phyloP scores from a whole-genome alignment of 1,140 invertebrate genomes.

The Drosophila cardini region DNA sequence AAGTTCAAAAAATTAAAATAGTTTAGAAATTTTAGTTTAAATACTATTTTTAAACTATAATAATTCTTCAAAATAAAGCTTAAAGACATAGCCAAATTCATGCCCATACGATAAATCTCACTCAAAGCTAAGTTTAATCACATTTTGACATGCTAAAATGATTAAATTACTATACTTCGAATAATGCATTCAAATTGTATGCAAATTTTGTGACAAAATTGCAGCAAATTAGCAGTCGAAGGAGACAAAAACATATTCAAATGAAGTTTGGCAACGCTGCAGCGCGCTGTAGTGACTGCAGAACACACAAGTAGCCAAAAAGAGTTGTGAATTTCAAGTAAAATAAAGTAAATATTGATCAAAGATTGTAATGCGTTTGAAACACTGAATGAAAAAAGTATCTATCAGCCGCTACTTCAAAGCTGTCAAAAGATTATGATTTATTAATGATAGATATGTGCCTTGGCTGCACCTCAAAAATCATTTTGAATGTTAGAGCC shows the following conservation, averaged over 20 bases:
- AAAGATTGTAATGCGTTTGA: slow-evolving; percentile 20
- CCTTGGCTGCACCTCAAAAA: slow-evolving; percentile 40
- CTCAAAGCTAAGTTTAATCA: not conserved
- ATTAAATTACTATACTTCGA: not conserved
- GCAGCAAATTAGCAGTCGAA: slow-evolving; percentile 19
- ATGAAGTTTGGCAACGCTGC: slow-evolving; percentile 1
- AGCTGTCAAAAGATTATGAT: slow-evolving; percentile 40
- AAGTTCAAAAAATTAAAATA: too few species aligned
- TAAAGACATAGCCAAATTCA: not conserved
- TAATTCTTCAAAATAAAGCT: not conserved
- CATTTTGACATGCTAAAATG: slow-evolving; percentile 5
- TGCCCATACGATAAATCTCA: too few species aligned
- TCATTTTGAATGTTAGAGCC: slow-evolving; percentile 17
- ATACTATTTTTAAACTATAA: too few species aligned
- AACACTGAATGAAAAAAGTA: slow-evolving; percentile 9
- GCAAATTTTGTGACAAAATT: slow-evolving; percentile 39
- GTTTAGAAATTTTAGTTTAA: too few species aligned
- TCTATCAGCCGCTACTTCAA: slow-evolving; percentile 25
- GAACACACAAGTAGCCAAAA: slow-evolving; percentile 29
- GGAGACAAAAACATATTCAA: not conserved
- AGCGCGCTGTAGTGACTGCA: not conserved
- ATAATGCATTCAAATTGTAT: slow-evolving; percentile 34
- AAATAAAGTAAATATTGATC: slow-evolving; percentile 33
- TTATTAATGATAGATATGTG: slow-evolving; percentile 26
- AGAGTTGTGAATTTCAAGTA: not conserved